A percentile compares a stretch with the other conserved stretches of the same genome.
Evolutionary conservation across 2,113 vertebrate genomes (phyloP).

Genomic region (Thamnophis sirtalis): DNA sequence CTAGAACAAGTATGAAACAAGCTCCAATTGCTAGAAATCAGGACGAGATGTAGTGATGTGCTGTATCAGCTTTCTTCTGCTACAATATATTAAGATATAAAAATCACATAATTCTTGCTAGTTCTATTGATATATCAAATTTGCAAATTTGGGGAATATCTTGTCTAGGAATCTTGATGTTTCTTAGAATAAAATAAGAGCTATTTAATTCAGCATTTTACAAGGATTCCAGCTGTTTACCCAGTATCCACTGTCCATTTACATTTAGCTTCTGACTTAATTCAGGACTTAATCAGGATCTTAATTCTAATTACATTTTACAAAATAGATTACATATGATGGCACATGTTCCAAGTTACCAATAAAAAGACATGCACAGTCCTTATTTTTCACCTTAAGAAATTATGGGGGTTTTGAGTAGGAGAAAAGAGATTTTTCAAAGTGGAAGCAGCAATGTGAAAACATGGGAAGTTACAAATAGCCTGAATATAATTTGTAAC

Average conservation of each 20-base stretch:
- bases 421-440: not conserved
- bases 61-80: not conserved
- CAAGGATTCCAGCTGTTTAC: not conserved
- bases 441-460: not conserved
- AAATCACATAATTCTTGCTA: not conserved
- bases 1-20: constrained; percentile 34
- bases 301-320: not conserved
- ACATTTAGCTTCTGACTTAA: not conserved
- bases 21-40: constrained; percentile 39
- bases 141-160: not conserved
- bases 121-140: not conserved
- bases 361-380: not conserved
- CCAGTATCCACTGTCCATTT: not conserved
- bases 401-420: not conserved
- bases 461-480: not conserved
- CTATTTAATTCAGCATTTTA: not conserved
- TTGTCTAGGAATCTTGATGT: not conserved
- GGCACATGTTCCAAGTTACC: not conserved
- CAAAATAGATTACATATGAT: not conserved
- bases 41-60: constrained; percentile 32
- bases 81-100: not conserved
- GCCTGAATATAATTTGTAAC: not conserved
- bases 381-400: not conserved
- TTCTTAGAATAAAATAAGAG: not conserved
- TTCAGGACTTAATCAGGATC: not conserved